Conservation (phyloP, 1,140 invertebrate genomes). For the Drosophila melanica region DNA sequence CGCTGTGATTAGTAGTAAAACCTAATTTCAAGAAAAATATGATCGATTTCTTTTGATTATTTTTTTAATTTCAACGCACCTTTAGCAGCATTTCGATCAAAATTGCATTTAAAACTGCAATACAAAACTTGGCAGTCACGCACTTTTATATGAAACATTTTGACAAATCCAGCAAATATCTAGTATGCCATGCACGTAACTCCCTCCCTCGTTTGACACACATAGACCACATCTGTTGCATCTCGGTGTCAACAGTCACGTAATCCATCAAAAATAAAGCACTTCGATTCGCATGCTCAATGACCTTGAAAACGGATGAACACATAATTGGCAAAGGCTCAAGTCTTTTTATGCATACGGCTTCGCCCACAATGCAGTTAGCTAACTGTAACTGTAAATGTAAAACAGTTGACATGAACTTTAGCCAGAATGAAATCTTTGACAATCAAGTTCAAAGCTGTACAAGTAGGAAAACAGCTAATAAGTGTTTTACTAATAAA, state of each 20-base stretch:
- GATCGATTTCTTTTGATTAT: not conserved
- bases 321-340: conserved; percentile 66
- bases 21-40: conserved; percentile 6
- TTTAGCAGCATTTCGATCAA: conserved; percentile 57
- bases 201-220: conserved; percentile 34
- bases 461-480: no score
- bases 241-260: conserved; percentile 68
- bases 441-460: conserved; percentile 37
- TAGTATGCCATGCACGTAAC: conserved; percentile 52
- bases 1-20: conserved; percentile 5
- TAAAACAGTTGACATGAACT: conserved; percentile 1
- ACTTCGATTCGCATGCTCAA: conserved; percentile 24
- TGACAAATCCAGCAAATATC: conserved; percentile 13
- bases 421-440: not conserved
- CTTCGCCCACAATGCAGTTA: conserved; percentile 16
- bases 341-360: conserved; percentile 30
- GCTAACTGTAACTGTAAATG: conserved; percentile 12
- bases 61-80: conserved; percentile 22
- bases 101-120: conserved; percentile 56
- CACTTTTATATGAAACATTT: conserved; percentile 66
- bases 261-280: conserved; percentile 50
- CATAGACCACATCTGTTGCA: conserved; percentile 54
- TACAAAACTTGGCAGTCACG: conserved; percentile 10
- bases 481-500: no score
- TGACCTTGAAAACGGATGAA: conserved; percentile 66